These are phyloP conservation scores for Coenobita brevimanus DNA, from an alignment of 1,140 invertebrate species.

Conservation along the genomic window DNA sequence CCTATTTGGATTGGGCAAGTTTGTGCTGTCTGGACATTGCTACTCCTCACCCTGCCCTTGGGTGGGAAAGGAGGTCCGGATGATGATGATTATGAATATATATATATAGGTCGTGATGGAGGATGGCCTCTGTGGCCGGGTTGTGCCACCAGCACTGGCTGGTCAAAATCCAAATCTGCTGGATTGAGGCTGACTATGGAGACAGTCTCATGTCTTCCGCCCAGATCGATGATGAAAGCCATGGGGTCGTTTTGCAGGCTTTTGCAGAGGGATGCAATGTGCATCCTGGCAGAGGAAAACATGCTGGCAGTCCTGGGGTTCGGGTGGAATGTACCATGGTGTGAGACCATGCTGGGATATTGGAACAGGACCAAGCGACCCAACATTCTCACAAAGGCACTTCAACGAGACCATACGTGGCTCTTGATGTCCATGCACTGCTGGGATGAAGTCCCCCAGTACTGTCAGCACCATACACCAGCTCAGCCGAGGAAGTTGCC, in stretches of 20 bases:
- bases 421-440: neutral
- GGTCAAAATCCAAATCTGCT: neutral
- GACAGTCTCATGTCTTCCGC: conserved; percentile 10
- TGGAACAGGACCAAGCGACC: neutral
- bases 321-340: neutral
- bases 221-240: conserved; percentile 19
- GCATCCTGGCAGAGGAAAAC: conserved; percentile 4
- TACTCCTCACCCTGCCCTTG: no score
- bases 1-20: no score
- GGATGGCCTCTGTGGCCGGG: neutral
- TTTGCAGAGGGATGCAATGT: neutral
- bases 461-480: neutral
- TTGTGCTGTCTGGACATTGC: no score
- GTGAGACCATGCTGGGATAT: neutral
- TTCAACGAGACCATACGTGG: neutral
- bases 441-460: no score
- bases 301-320: neutral
- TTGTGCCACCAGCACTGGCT: neutral
- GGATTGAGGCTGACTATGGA: conserved; percentile 1
- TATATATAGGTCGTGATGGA: no score
- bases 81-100: no score
- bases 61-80: no score
- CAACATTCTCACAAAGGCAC: neutral
- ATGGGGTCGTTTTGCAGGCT: neutral
- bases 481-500: neutral